Conservation (phyloP, 2,888 invertebrate species). For the Oasisia sp. region DNA sequence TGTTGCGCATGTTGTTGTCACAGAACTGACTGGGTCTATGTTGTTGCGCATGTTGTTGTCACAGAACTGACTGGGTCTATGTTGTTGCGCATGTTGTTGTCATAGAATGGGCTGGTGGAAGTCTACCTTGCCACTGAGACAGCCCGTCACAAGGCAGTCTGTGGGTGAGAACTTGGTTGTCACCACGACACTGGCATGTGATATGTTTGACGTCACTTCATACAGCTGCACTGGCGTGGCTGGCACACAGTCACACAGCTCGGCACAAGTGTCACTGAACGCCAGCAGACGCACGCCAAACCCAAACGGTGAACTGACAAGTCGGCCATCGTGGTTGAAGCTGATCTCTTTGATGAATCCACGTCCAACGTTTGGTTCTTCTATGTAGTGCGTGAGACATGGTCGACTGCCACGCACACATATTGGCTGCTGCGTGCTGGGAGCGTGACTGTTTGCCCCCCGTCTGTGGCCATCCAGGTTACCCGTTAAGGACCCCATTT, state of each 20-base stretch:
- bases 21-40: neutral
- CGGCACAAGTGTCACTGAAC: conserved; percentile 81
- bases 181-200: conserved; percentile 85
- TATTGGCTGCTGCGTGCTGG: neutral
- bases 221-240: conserved; percentile 30
- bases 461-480: neutral
- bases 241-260: conserved; percentile 78
- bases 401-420: conserved; percentile 77
- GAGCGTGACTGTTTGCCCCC: neutral
- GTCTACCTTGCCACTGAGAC: conserved; percentile 85
- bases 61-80: neutral
- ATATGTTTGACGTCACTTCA: conserved; percentile 51
- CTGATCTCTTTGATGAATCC: conserved; percentile 93
- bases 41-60: neutral
- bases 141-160: conserved; percentile 89
- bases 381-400: conserved; percentile 83
- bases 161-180: conserved; percentile 90
- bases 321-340: conserved; percentile 88
- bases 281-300: conserved; percentile 86
- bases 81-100: neutral
- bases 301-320: conserved; percentile 90
- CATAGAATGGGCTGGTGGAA: conserved; percentile 83
- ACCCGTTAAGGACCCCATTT: neutral
- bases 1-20: neutral
- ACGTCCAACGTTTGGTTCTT: conserved; percentile 88